Evolutionary conservation across 2,113 vertebrate species (phyloP).

Genomic region (Lynx canadensis): DNA sequence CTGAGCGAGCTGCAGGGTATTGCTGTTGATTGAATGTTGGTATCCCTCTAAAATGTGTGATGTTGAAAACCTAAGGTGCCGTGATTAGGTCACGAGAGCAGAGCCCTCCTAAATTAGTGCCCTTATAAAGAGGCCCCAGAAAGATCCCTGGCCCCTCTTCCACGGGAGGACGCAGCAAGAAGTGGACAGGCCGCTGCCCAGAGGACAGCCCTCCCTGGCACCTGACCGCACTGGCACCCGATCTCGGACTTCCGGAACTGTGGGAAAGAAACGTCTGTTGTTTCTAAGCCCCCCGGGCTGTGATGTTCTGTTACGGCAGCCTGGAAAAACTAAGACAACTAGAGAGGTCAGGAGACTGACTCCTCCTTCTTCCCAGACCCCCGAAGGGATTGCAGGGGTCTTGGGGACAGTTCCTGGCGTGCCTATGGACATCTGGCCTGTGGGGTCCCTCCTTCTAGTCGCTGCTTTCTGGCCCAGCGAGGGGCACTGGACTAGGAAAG

Average conservation of each 20-base stretch:
- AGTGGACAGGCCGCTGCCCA: accelerated
- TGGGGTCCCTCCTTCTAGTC: not conserved
- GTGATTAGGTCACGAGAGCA: not conserved
- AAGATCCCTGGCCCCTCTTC: not conserved
- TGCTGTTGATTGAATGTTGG: not conserved
- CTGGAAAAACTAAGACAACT: not conserved
- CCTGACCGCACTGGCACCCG: accelerated
- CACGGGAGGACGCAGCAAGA: not conserved
- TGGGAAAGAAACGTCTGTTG: not conserved
- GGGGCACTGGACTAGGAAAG: too few relatives aligned
- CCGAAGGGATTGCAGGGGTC: not conserved
- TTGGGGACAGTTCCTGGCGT: not conserved
- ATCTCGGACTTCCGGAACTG: not conserved
- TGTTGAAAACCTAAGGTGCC: not conserved
- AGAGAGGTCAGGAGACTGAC: not conserved
- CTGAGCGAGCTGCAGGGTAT: not conserved
- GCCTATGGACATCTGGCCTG: too few relatives aligned
- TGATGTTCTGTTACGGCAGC: not conserved
- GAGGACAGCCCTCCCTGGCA: not conserved
- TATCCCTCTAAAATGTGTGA: not conserved
- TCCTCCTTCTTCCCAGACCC: not conserved
- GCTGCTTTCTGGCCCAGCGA: too few relatives aligned
- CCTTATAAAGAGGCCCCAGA: not conserved
- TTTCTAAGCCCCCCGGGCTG: not conserved
- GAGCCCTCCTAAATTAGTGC: not conserved